Evolutionary conservation across 2,113 vertebrate genomes (phyloP).

Genomic region (Pyxicephalus adspersus): DNA sequence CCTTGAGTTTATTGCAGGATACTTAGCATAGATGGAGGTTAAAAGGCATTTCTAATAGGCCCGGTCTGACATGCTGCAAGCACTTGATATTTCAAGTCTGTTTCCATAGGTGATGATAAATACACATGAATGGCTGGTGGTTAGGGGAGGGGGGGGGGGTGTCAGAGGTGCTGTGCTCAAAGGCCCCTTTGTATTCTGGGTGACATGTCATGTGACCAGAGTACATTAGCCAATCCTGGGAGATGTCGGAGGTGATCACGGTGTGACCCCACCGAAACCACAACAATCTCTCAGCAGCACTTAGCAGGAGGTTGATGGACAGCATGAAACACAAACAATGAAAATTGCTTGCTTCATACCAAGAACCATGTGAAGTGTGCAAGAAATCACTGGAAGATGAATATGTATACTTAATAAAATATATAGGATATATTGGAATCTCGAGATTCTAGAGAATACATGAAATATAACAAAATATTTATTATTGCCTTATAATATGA

Average conservation of each 20-base stretch:
- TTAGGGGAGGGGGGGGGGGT: constrained; percentile 64
- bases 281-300: constrained; percentile 69
- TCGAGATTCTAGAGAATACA: too few relatives aligned
- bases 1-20: constrained; percentile 39
- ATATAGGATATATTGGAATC: too few relatives aligned
- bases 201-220: constrained; percentile 59
- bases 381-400: background rate
- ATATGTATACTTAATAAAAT: background rate
- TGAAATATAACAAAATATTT: too few relatives aligned
- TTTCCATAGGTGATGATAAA: constrained; percentile 75
- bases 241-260: constrained; percentile 67
- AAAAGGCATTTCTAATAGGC: constrained; percentile 45
- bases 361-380: background rate
- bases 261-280: constrained; percentile 69
- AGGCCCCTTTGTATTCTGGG: constrained; percentile 67
- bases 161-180: constrained; percentile 60
- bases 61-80: constrained; percentile 31
- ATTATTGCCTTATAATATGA: too few relatives aligned
- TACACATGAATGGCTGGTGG: constrained; percentile 71
- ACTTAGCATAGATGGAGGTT: constrained; percentile 45
- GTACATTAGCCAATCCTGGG: constrained; percentile 68
- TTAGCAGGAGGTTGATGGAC: constrained; percentile 61
- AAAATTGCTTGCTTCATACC: background rate
- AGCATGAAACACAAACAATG: constrained; percentile 60
- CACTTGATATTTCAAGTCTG: constrained; percentile 71